Percentiles rank a stretch among this genome's conserved stretches.
Evolutionary conservation across 2,888 invertebrate species (phyloP).

Genomic region (Caenorhabditis zanzibari): DNA sequence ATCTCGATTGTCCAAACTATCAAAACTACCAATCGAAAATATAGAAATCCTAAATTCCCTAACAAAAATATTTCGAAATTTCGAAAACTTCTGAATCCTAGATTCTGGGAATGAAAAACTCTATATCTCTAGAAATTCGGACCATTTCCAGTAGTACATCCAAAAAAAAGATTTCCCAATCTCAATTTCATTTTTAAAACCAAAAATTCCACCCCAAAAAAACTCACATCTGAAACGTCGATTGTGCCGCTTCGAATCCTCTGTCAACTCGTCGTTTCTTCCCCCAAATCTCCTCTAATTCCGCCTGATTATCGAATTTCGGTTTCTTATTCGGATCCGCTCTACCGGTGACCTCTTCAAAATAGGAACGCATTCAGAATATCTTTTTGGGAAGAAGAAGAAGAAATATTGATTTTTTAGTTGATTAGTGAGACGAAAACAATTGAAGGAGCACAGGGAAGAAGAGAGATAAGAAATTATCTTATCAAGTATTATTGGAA

Average conservation of each 20-base stretch:
- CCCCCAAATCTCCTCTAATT: neutral
- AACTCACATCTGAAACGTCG: slow-evolving; percentile 18
- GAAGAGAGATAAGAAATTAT: slow-evolving; percentile 15
- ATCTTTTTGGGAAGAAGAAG: too few species aligned
- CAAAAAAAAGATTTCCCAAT: too few species aligned
- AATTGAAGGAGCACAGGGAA: neutral
- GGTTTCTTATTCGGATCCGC: neutral
- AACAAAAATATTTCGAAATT: too few species aligned
- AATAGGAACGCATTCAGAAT: slow-evolving; percentile 46
- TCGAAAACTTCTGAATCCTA: too few species aligned
- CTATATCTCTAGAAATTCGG: too few species aligned
- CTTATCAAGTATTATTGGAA: slow-evolving; percentile 12
- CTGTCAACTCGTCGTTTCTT: neutral
- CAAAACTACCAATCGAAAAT: too few species aligned
- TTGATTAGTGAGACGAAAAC: neutral
- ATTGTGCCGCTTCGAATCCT: neutral
- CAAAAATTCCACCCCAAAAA: neutral
- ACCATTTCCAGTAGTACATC: too few species aligned
- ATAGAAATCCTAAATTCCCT: too few species aligned
- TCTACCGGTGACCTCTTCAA: slow-evolving; percentile 17
- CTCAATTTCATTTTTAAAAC: too few species aligned
- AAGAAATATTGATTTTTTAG: slow-evolving; percentile 13
- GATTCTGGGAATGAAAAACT: too few species aligned
- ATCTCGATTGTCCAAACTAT: too few species aligned
- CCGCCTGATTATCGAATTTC: neutral